Evolutionary conservation across 2,113 vertebrate genomes (phyloP).

Genomic region (Crotalus tigris): DNA sequence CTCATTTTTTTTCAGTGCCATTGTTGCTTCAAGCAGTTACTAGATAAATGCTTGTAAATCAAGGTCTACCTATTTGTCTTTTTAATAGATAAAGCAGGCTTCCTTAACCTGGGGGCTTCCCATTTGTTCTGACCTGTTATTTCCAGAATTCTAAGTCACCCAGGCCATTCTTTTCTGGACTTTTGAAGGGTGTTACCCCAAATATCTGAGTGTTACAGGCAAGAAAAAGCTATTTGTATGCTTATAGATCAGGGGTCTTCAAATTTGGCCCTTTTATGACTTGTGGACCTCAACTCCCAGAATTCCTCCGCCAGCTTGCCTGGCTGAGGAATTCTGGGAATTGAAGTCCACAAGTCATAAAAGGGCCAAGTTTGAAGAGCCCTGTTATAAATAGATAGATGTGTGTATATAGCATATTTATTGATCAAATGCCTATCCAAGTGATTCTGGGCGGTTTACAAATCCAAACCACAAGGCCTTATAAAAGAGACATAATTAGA

Average conservation of each 20-base stretch:
- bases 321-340: too few species aligned
- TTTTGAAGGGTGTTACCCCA: not conserved
- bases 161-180: not conserved
- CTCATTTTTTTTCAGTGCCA: not conserved
- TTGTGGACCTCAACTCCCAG: too few species aligned
- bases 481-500: not conserved
- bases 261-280: too few species aligned
- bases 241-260: too few species aligned
- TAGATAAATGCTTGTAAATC: not conserved
- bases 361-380: too few species aligned
- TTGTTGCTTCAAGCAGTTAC: not conserved
- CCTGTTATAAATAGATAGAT: not conserved
- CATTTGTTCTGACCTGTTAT: not conserved
- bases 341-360: too few species aligned
- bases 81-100: not conserved
- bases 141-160: not conserved
- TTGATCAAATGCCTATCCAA: not conserved
- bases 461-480: not conserved
- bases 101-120: not conserved
- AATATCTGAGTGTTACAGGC: not conserved
- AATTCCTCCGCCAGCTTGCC: too few species aligned
- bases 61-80: not conserved
- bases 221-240: not conserved
- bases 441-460: not conserved
- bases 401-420: conserved; percentile 33